These are phyloP conservation scores for Erythrolamprus reginae DNA, from an alignment of 2,113 vertebrate genomes.

Conservation along the genomic window DNA sequence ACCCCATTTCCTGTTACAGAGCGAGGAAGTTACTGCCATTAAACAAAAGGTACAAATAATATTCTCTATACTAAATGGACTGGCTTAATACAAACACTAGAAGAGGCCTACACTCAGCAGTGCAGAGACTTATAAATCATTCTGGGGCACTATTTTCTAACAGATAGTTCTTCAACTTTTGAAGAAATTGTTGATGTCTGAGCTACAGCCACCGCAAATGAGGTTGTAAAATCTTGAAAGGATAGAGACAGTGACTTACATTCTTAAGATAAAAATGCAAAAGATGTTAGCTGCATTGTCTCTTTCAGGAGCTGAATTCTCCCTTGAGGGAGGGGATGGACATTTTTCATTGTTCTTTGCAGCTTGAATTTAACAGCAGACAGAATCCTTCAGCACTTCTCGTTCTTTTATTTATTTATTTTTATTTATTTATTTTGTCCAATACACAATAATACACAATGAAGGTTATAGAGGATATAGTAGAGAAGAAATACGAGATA, in stretches of 20 bases:
- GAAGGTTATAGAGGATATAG: no score
- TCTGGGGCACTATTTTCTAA: background rate
- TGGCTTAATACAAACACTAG: background rate
- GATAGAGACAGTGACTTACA: background rate
- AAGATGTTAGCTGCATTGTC: background rate
- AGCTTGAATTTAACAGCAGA: background rate
- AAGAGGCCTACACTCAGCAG: background rate
- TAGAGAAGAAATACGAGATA: no score
- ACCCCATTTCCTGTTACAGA: slow-evolving; percentile 68
- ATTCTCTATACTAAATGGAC: slow-evolving; percentile 32
- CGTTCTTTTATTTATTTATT: no score
- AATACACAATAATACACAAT: no score
- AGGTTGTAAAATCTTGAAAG: background rate
- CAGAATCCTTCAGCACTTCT: background rate
- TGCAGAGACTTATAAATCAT: background rate
- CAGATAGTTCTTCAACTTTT: background rate
- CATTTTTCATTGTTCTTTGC: background rate
- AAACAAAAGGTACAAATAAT: slow-evolving; percentile 35
- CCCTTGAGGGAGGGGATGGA: background rate
- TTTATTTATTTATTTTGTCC: no score
- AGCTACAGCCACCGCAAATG: background rate
- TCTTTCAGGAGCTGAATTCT: background rate
- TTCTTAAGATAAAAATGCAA: background rate
- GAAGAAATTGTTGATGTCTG: background rate
- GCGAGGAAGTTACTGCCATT: slow-evolving; percentile 57